Percentiles rank a stretch among this genome's conserved stretches.
These are phyloP conservation scores for Petrocephalus microphthalmus DNA, from an alignment of 2,113 vertebrate genomes.

Conservation along the genomic window DNA sequence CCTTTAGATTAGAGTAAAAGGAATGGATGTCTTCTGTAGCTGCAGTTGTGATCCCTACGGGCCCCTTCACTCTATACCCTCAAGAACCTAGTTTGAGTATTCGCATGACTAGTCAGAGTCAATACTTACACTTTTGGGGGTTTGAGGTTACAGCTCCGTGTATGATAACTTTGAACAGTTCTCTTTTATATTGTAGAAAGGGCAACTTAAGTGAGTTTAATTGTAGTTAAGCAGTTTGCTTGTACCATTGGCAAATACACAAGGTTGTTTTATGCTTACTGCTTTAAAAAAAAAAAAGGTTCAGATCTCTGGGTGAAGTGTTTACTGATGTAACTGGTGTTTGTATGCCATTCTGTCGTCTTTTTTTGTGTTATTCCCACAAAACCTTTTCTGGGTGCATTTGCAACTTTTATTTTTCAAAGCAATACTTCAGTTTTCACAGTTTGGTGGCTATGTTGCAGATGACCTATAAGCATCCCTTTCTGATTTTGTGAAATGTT, in stretches of 20 bases:
- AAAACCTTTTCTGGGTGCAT: background rate
- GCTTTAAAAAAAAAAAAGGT: background rate
- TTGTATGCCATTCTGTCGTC: background rate
- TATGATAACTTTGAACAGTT: background rate
- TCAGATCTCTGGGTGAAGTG: background rate
- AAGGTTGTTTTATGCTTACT: background rate
- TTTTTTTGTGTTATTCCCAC: background rate
- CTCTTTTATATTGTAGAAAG: background rate
- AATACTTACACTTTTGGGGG: background rate
- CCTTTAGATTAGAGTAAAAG: background rate
- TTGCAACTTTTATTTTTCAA: background rate
- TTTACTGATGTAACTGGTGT: background rate
- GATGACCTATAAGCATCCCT: background rate
- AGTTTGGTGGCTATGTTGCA: background rate
- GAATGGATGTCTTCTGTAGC: background rate
- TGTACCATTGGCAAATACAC: background rate
- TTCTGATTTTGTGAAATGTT: slow-evolving; percentile 12
- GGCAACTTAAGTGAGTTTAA: background rate
- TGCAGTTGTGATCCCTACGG: background rate
- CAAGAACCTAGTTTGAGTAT: background rate
- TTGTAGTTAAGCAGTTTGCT: background rate
- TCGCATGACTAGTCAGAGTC: background rate
- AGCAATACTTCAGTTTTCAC: background rate
- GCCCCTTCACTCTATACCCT: background rate
- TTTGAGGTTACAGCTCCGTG: background rate